These are phyloP conservation scores for Manduca sexta DNA, from an alignment of 1,140 invertebrate species.

Conservation along the genomic window DNA sequence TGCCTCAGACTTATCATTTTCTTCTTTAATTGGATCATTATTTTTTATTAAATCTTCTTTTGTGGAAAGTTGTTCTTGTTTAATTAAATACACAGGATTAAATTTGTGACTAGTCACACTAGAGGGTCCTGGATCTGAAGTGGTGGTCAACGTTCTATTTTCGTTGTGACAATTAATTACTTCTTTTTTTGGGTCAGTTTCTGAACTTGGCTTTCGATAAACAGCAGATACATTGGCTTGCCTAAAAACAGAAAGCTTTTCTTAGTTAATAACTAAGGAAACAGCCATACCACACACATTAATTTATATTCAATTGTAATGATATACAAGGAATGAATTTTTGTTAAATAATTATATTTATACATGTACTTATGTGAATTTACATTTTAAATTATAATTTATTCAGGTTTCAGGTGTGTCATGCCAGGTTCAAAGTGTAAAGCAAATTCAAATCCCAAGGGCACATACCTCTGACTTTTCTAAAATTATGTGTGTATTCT, in stretches of 20 bases:
- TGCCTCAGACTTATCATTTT: constrained; percentile 1
- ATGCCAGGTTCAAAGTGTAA: no score
- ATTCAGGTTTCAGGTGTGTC: no score
- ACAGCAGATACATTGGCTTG: constrained; percentile 77
- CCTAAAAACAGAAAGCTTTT: constrained; percentile 26
- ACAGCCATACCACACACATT: no score
- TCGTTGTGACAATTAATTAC: constrained; percentile 7
- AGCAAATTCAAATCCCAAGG: no score
- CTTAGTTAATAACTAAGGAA: constrained; percentile 5
- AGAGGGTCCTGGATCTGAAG: neutral
- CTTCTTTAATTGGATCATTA: constrained; percentile 3
- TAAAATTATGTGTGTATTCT: no score
- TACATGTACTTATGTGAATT: no score
- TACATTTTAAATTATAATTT: no score
- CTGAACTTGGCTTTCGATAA: constrained; percentile 32
- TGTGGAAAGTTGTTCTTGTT: neutral
- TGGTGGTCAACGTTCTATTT: neutral
- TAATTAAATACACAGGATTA: neutral
- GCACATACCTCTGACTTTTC: no score
- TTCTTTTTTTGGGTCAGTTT: constrained; percentile 1
- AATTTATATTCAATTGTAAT: no score
- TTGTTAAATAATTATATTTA: no score
- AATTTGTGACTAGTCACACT: neutral
- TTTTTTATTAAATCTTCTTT: neutral
- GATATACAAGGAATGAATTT: no score